Percentiles rank a stretch among this genome's conserved stretches.
Conservation (phyloP, 2,113 vertebrate species). For the Siphamia tubifer region DNA sequence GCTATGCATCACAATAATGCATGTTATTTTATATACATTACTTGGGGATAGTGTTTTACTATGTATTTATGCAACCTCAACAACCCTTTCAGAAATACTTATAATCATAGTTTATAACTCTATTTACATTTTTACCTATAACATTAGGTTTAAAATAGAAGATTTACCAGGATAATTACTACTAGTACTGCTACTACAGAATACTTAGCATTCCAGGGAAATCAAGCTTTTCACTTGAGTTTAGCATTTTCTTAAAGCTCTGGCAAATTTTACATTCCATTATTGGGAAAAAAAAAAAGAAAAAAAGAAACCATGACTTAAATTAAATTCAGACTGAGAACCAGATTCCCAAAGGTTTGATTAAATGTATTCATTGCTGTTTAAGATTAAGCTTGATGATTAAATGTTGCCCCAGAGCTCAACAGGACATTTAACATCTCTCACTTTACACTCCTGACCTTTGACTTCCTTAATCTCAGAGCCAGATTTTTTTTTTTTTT, state of each 20-base stretch:
- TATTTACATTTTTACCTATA: too few species aligned
- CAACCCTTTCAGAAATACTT: too few species aligned
- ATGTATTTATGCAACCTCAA: too few species aligned
- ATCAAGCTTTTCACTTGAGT: neutral
- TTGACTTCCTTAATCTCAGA: neutral
- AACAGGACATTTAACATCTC: neutral
- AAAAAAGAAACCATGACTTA: neutral
- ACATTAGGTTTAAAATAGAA: too few species aligned
- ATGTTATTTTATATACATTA: too few species aligned
- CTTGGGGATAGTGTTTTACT: too few species aligned
- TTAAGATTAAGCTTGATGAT: neutral
- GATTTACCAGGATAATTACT: too few species aligned
- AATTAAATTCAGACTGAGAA: neutral
- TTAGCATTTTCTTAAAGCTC: neutral
- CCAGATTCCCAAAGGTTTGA: neutral
- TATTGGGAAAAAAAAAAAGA: neutral
- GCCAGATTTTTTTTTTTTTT: neutral
- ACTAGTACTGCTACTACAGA: too few species aligned
- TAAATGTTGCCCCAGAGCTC: neutral
- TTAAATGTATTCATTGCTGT: conserved; percentile 6
- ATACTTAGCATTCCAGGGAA: neutral
- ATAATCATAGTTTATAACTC: too few species aligned
- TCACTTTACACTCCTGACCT: conserved; percentile 1
- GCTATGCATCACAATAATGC: too few species aligned
- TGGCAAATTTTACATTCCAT: neutral